These are phyloP conservation scores for Harpalus rufipes DNA, from an alignment of 2,888 invertebrate genomes.

Conservation along the genomic window DNA sequence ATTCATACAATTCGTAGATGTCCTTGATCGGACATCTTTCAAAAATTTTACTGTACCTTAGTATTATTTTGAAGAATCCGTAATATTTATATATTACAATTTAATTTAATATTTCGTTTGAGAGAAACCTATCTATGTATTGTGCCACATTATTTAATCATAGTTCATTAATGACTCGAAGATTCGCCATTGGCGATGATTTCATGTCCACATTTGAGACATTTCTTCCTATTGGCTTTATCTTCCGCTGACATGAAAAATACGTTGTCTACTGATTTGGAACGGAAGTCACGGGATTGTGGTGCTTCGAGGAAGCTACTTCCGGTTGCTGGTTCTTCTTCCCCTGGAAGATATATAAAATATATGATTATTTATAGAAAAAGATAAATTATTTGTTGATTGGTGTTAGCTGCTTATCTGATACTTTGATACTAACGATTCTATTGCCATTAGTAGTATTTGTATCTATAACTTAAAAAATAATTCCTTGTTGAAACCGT, in stretches of 20 bases:
- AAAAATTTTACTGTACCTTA: no score
- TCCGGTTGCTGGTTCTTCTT: constrained; percentile 11
- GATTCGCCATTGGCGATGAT: constrained; percentile 38
- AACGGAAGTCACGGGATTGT: constrained; percentile 78
- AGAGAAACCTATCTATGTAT: background rate
- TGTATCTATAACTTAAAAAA: no score
- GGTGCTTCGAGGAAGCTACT: constrained; percentile 73
- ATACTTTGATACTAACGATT: background rate
- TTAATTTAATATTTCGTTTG: background rate
- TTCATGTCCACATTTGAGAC: constrained; percentile 75
- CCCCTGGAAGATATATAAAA: constrained; percentile 14
- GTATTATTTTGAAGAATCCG: background rate
- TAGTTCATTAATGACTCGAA: constrained; percentile 37
- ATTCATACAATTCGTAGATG: no score
- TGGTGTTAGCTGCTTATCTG: no score
- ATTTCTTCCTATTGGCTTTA: constrained; percentile 70
- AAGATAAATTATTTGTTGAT: constrained; percentile 12
- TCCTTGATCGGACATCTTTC: no score
- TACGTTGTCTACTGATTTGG: constrained; percentile 80
- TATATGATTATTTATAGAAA: background rate
- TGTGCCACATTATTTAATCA: constrained; percentile 36
- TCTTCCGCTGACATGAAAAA: constrained; percentile 68
- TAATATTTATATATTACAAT: constrained; percentile 4
- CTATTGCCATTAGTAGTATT: background rate
- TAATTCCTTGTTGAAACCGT: no score